Evolutionary conservation across 2,888 invertebrate genomes (phyloP).

Genomic region (Dilophus febrilis): DNA sequence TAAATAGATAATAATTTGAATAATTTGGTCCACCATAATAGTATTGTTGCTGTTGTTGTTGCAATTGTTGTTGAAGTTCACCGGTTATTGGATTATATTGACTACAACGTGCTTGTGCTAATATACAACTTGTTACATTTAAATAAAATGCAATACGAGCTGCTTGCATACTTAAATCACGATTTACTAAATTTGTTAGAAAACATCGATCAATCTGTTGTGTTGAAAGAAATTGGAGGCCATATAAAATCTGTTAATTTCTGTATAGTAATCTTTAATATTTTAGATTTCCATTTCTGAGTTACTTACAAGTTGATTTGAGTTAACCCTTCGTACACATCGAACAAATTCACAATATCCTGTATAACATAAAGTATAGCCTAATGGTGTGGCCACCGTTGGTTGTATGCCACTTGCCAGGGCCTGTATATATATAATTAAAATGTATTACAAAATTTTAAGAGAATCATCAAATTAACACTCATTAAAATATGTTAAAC

Average conservation of each 20-base stretch:
- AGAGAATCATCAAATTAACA: too few relatives aligned
- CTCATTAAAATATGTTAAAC: background rate
- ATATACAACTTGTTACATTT: conserved; percentile 47
- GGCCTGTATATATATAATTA: too few relatives aligned
- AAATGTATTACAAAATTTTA: too few relatives aligned
- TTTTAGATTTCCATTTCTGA: too few relatives aligned
- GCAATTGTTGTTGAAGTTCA: conserved; percentile 29
- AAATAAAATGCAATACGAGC: conserved; percentile 31
- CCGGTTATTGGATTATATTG: conserved; percentile 48
- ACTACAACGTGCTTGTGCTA: conserved; percentile 44
- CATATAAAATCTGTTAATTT: too few relatives aligned
- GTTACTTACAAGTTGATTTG: conserved; percentile 36
- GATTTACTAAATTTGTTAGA: conserved; percentile 12
- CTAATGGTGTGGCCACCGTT: conserved; percentile 6
- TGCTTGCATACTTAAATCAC: conserved; percentile 11
- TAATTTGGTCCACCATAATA: background rate
- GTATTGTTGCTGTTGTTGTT: conserved; percentile 19
- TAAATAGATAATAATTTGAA: conserved; percentile 21
- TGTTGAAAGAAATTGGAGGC: background rate
- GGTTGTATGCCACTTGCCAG: conserved; percentile 10
- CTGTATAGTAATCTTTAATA: too few relatives aligned
- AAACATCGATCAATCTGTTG: conserved; percentile 17
- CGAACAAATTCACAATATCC: conserved; percentile 44
- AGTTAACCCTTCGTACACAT: conserved; percentile 38
- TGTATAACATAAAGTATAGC: conserved; percentile 34